Conservation (phyloP, 2,797 vertebrate species). For the Darevskia mixta region DNA sequence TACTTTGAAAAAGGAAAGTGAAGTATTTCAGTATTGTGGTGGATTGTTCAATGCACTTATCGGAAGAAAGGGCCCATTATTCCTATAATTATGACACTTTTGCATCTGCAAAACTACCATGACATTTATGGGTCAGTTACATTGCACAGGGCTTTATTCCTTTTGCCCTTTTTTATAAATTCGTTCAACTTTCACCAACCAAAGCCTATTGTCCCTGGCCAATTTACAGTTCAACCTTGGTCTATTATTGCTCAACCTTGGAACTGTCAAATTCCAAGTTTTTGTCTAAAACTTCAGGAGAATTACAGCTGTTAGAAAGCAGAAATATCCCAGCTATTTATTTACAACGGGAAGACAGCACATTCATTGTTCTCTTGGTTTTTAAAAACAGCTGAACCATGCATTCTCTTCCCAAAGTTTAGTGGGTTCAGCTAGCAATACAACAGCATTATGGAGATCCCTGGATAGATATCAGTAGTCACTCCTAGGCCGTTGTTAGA, state of each 20-base stretch:
- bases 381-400: constrained; percentile 5
- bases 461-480: background rate
- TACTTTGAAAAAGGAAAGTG: too few species aligned
- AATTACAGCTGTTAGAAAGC: constrained; percentile 15
- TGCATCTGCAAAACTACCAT: background rate
- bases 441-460: background rate
- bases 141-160: background rate
- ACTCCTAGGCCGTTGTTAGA: background rate
- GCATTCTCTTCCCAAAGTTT: constrained; percentile 12
- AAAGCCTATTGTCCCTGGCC: background rate
- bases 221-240: constrained; percentile 1
- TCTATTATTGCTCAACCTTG: constrained; percentile 8
- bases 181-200: constrained; percentile 9
- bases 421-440: background rate
- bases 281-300: background rate
- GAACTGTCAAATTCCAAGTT: constrained; percentile 30
- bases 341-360: background rate
- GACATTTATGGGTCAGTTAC: background rate
- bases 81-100: background rate
- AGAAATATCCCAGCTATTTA: constrained; percentile 30
- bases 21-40: too few species aligned
- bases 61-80: background rate
- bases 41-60: too few species aligned
- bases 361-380: constrained; percentile 8
- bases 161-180: background rate